Base-by-base conservation (phyloP, 1,140 invertebrate species). In the Plutomurus gul region DNA sequence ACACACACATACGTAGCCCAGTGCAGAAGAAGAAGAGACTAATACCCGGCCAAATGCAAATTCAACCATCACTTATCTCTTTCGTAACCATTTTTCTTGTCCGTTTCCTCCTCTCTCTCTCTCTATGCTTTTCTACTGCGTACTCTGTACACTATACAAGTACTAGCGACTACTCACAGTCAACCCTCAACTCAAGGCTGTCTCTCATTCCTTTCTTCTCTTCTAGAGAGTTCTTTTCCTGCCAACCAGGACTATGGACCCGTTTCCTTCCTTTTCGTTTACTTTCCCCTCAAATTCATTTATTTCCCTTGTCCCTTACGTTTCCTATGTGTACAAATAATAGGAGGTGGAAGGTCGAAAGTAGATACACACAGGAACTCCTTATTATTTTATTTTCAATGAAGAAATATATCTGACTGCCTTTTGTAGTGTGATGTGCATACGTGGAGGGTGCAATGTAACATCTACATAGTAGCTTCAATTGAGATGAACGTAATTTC, bases 61-160 rank as follows among this genome's bases (percentile, higher is more conserved):
- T 72, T 72, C 70, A 72, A 72, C 70, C 70, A 72, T 72, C 70
- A 72, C 70, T 72, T 72, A 72, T 72, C 70, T 72, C 1, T 18
- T 72, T 40, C 70, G 18, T 40, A 72, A 72, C 70, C 70, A 72
- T 72, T 72, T 72, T 72, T 72, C 70, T 72, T 72, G 70, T 72
- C 36, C 36, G 70, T 22, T 60, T 27, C 51, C 13, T 60, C n/a
- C n/a, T n/a, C n/a, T n/a, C n/a, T n/a, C 18, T 13, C 51, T 49
- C 18, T 4, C 11, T 49, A 18, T 49, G 20, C 47, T 49, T 49
- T 60, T 60, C n/a, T n/a, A n/a, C n/a, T n/a, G n/a, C n/a, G n/a
- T n/a, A n/a, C n/a, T n/a, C n/a, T n/a, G n/a, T n/a, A n/a, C n/a
- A n/a, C n/a, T n/a, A n/a, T n/a, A n/a, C n/a, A n/a, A n/a, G n/a